Evolutionary conservation across 2,888 invertebrate species (phyloP).

Genomic region (Malthinus flaveolus): DNA sequence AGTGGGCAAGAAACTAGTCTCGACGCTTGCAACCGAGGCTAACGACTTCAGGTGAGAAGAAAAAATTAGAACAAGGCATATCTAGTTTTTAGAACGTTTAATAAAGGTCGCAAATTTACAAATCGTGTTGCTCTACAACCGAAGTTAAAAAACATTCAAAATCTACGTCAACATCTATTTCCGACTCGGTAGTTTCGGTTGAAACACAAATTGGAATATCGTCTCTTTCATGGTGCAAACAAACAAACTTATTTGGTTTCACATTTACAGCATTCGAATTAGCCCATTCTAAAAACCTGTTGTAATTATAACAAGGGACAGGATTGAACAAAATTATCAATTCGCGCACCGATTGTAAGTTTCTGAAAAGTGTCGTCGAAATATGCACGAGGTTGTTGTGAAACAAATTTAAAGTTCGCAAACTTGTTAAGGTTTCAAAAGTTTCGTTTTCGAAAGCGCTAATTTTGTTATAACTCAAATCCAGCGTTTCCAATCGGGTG

Average conservation of each 20-base stretch:
- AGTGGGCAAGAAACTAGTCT: too few species aligned
- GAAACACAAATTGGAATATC: constrained; percentile 7
- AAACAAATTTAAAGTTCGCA: neutral
- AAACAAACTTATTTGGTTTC: neutral
- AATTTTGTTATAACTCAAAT: constrained; percentile 2
- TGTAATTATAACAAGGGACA: neutral
- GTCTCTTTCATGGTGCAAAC: neutral
- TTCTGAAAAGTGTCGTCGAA: neutral
- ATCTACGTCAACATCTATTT: neutral
- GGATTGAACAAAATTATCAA: neutral
- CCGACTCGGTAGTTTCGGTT: neutral
- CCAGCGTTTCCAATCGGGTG: neutral
- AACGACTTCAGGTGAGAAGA: too few species aligned
- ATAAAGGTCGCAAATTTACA: too few species aligned
- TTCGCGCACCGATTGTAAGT: neutral
- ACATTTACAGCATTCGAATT: neutral
- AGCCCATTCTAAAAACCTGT: neutral
- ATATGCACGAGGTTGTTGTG: neutral
- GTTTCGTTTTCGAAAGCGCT: neutral
- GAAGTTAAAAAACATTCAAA: too few species aligned
- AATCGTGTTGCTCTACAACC: too few species aligned
- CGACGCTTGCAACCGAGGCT: too few species aligned
- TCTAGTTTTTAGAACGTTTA: too few species aligned
- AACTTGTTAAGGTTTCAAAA: neutral
- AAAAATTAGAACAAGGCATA: too few species aligned